Conservation (phyloP, 2,113 vertebrate species). For the Pluvianellus socialis region DNA sequence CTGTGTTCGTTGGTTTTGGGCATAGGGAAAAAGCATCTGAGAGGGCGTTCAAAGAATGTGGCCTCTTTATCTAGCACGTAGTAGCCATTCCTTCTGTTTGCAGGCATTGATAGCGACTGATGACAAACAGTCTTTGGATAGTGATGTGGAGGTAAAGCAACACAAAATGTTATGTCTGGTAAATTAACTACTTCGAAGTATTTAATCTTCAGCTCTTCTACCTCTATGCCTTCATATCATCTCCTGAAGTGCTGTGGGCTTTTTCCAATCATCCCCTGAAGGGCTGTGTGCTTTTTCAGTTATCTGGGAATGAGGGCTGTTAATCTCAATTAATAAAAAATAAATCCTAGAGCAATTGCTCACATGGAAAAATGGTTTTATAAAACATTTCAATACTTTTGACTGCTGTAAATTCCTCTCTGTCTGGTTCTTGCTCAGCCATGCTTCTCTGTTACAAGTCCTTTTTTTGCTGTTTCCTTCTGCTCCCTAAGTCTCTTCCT, state of each 20-base stretch:
- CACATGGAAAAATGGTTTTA: not conserved
- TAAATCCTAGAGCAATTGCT: not conserved
- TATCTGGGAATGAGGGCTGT: not conserved
- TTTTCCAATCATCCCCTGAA: not conserved
- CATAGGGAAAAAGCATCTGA: not conserved
- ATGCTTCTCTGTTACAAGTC: not conserved
- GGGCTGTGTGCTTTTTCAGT: not conserved
- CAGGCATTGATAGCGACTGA: not conserved
- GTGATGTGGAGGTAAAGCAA: not conserved
- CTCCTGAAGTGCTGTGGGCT: not conserved
- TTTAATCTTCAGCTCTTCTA: not conserved
- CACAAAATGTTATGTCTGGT: not conserved
- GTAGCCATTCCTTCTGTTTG: not conserved
- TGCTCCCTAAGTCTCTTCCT: not conserved
- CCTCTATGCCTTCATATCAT: not conserved
- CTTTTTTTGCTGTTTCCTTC: not conserved
- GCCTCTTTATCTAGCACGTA: not conserved
- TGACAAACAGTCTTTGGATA: not conserved
- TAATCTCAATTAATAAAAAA: not conserved
- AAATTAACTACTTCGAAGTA: not conserved
- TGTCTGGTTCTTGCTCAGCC: not conserved
- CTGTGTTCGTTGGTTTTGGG: no score
- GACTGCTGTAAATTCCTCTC: not conserved
- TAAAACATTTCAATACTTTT: not conserved
- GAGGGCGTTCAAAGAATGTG: not conserved